These are phyloP conservation scores for Aphidoletes aphidimyza DNA, from an alignment of 2,888 invertebrate genomes.

Conservation along the genomic window DNA sequence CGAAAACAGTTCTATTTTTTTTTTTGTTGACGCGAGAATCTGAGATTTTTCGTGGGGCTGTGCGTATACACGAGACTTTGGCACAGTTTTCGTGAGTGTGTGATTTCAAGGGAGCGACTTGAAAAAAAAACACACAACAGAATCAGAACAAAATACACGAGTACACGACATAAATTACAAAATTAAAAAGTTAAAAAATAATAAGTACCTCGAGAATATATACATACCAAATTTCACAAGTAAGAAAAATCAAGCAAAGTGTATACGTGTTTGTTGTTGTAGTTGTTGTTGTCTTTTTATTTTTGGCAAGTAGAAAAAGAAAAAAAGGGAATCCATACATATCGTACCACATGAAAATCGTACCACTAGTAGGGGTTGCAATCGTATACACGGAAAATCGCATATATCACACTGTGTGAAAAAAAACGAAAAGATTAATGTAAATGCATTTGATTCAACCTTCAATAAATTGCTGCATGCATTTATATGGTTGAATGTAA, in stretches of 20 bases:
- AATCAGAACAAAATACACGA: neutral
- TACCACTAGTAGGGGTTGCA: no score
- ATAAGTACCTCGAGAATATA: constrained; percentile 7
- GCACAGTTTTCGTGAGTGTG: constrained; percentile 2
- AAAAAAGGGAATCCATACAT: neutral
- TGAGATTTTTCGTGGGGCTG: constrained; percentile 15
- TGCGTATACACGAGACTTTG: neutral
- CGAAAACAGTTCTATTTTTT: neutral
- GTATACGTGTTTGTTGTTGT: neutral
- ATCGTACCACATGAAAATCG: neutral
- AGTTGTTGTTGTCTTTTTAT: no score
- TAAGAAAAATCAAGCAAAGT: neutral
- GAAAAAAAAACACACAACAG: neutral
- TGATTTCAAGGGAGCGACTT: no score
- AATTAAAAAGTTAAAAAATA: neutral
- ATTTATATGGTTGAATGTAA: no score
- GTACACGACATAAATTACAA: neutral
- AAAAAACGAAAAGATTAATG: neutral
- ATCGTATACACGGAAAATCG: neutral
- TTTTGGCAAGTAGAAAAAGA: neutral
- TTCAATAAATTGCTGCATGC: neutral
- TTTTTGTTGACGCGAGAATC: constrained; percentile 24
- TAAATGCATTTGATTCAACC: neutral
- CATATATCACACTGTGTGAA: neutral
- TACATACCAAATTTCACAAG: neutral